phyloP scores from a whole-genome alignment of 2,113 vertebrate genomes.

The Dendropsophus ebraccatus region DNA sequence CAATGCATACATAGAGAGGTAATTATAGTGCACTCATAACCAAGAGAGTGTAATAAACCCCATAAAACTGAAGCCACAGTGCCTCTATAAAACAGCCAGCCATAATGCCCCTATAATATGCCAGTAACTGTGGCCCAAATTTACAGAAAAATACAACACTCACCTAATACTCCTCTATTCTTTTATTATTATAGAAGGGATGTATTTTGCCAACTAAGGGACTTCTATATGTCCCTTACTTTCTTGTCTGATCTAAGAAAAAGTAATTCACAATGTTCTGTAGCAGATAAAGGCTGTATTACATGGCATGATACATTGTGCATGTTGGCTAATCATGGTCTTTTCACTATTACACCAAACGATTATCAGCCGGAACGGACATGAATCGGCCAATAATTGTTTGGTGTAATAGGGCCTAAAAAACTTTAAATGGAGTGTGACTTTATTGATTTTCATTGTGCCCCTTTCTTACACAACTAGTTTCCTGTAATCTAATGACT shows the following conservation, averaged over 20 bases:
- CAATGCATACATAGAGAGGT: too few relatives aligned
- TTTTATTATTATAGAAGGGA: neutral
- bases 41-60: neutral
- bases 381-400: too few relatives aligned
- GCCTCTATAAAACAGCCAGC: neutral
- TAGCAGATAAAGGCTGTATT: too few relatives aligned
- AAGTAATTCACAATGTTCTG: too few relatives aligned
- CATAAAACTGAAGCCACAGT: neutral
- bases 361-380: too few relatives aligned
- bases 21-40: neutral
- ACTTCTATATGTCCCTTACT: neutral
- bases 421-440: too few relatives aligned
- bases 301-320: too few relatives aligned
- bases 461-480: neutral
- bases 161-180: neutral
- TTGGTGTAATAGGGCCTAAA: too few relatives aligned
- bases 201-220: neutral
- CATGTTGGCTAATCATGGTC: too few relatives aligned
- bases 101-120: neutral
- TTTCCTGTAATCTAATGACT: neutral
- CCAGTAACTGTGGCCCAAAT: neutral
- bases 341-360: too few relatives aligned
- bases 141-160: neutral
- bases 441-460: neutral
- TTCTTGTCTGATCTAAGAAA: neutral